Evolutionary conservation across 1,140 invertebrate species (phyloP), one percentile per base, ranked within the genome.

Genomic region (Cepaea nemoralis): DNA sequence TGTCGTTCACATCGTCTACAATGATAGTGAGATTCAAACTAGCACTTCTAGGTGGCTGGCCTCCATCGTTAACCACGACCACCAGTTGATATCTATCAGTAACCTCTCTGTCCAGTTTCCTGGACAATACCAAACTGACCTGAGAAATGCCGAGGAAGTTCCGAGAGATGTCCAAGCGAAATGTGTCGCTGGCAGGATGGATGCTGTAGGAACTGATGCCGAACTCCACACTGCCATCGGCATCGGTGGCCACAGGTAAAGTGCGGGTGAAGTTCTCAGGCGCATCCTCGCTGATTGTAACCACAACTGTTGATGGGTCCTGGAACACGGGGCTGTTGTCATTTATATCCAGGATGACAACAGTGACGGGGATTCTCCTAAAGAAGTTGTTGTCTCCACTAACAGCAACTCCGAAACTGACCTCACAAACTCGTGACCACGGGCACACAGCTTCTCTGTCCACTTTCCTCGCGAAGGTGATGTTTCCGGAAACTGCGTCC

Each of bases 61-160:
- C 97, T 91, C 97, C 96, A 93, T 99, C 97, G 91, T 94, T 95
- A 0, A 97, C 97, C 33, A 97, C 93, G 0, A 99, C 94, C 81
- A 94, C 93, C 77, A 99, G 94, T 88, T 95, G 94, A 91, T 98
- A 98, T 50, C 94, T 91, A 8, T 94, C 92, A 69, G 94, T 94
- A 81, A 92, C 94, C 93, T 99, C 97, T 83, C 97, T 93, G 91
- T 99, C 97, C 77, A 99, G 92, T 86, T 93, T 92, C 33, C 93
- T 93, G 83, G 79, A 80, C 19, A 87, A 79, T 1, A 83, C 78
- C 1, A 88, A 55, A 77, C 81, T 85, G 5, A 88, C 77, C 40
- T 78, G 83, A 14, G 63, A 66, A 16, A 66, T 78, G 0, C 83
- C 83, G 14, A 84, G 82, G 0, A 73, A 48, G 27, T 83, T 83